Conservation (phyloP, 2,888 invertebrate genomes). For the Orthosia cruda region DNA sequence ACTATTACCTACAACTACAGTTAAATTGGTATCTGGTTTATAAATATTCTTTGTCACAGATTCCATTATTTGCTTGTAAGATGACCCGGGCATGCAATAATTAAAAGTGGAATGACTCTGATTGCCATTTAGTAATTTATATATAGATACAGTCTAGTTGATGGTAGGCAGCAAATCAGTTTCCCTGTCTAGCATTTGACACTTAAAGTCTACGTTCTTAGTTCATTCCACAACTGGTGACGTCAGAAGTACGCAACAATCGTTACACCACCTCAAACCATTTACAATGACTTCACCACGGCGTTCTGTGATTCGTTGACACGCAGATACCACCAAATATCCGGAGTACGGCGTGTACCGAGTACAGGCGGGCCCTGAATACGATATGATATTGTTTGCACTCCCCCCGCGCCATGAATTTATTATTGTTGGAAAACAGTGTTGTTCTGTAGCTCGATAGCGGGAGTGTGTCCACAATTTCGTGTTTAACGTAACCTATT, state of each 20-base stretch:
- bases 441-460: slow-evolving; percentile 50
- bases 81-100: too few species aligned
- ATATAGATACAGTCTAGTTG: not conserved
- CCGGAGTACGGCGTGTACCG: slow-evolving; percentile 21
- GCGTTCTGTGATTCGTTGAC: slow-evolving; percentile 30
- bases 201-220: slow-evolving; percentile 1
- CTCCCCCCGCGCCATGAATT: slow-evolving; percentile 48
- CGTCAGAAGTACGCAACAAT: slow-evolving; percentile 22
- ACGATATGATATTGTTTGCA: slow-evolving; percentile 62
- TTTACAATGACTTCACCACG: slow-evolving; percentile 25
- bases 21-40: too few species aligned
- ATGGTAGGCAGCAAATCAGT: not conserved
- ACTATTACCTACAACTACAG: too few species aligned
- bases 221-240: not conserved
- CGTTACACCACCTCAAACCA: slow-evolving; percentile 8
- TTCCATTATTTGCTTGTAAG: too few species aligned
- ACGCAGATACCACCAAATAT: slow-evolving; percentile 59
- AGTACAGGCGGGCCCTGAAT: slow-evolving; percentile 45
- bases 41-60: too few species aligned
- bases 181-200: not conserved
- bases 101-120: too few species aligned
- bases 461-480: slow-evolving; percentile 30
- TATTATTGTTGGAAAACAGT: slow-evolving; percentile 64
- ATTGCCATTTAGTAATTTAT: too few species aligned
- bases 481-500: slow-evolving; percentile 45